phyloP scores from a whole-genome alignment of 2,888 invertebrate genomes.

The Pachliopta kotzebuea region DNA sequence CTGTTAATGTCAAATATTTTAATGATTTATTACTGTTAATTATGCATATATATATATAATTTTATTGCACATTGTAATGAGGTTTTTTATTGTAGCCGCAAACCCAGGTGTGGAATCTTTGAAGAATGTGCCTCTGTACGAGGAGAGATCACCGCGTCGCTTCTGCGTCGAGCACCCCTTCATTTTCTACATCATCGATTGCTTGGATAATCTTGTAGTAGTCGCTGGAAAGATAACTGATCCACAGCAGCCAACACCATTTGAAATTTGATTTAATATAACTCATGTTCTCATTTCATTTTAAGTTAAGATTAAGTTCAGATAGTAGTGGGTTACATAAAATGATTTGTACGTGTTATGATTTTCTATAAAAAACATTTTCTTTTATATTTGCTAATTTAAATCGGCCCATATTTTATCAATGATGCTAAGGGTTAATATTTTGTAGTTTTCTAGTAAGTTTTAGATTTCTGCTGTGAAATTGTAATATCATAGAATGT shows the following conservation, averaged over 20 bases:
- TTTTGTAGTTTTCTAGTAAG: slow-evolving; percentile 6
- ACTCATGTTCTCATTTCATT: not conserved
- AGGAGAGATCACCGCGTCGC: slow-evolving; percentile 46
- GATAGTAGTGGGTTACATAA: not conserved
- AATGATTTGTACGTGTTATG: slow-evolving; percentile 7
- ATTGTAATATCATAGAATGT: slow-evolving; percentile 28
- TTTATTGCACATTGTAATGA: no score
- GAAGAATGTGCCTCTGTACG: slow-evolving; percentile 56
- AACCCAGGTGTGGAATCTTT: slow-evolving; percentile 48
- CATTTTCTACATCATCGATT: slow-evolving; percentile 82
- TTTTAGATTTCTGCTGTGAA: slow-evolving; percentile 15
- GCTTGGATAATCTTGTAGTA: slow-evolving; percentile 78
- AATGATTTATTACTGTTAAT: no score
- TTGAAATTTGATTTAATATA: slow-evolving; percentile 43
- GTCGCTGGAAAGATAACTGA: slow-evolving; percentile 81
- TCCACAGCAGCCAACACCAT: slow-evolving; percentile 62
- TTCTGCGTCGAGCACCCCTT: slow-evolving; percentile 82
- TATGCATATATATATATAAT: no score
- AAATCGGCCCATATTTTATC: slow-evolving; percentile 17
- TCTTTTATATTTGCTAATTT: not conserved
- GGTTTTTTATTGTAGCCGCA: slow-evolving; percentile 42
- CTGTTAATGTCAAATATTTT: no score
- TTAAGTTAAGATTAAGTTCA: not conserved
- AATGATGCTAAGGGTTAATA: not conserved
- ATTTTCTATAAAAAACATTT: not conserved